Base-by-base conservation (phyloP, 2,113 vertebrate genomes). In the Eubucco bourcierii region DNA sequence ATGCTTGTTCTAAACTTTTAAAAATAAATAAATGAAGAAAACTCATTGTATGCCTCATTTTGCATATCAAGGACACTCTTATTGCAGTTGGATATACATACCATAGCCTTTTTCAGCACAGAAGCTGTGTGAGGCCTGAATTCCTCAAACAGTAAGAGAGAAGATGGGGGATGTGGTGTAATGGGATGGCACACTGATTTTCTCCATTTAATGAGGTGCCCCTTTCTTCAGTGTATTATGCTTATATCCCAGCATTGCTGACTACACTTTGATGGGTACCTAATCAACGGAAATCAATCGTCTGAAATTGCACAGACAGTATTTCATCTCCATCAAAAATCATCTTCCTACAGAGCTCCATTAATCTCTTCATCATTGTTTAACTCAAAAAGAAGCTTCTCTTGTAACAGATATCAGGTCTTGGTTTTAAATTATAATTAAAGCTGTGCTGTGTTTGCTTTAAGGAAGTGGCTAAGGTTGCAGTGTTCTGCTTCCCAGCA, bases 221-320 rank as follows among this genome's bases (percentile, higher is more conserved):
- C 86, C 66, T 80, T 91, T 74, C 81, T 93, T 94, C 37, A 21
- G 59, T 37, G 46, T 58, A 34, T 89, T 85, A 41, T 28, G 61
- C 83, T 87, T 86, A 82, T 50, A 93, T 59, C 86, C 95, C 83
- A 80, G 90, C 58, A 73, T 53, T 93, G 50, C 91, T 86, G 81
- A 67, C 89, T 93, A 87, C 73, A 81, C 87, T 94, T 92, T 91
- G 93, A 90, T 78, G 63, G 80, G 83, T 85, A 81, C 82, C 90
- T 95, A 95, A 95, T 95, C 95, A 96, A 93, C 3, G 2, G 80
- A 94, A 95, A 97, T 96, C 95, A 94, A 77, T 96, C 90, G 90
- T 27, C 66, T 79, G 84, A 96, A 95, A 91, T 95, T 84, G 65
- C 73, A 73, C 24, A 82, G 88, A 74, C 82, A 93, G 84, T 64